A percentile compares a stretch with the other conserved stretches of the same genome.
These are phyloP conservation scores for Acleris cristana DNA, from an alignment of 2,888 invertebrate genomes.

Conservation along the genomic window DNA sequence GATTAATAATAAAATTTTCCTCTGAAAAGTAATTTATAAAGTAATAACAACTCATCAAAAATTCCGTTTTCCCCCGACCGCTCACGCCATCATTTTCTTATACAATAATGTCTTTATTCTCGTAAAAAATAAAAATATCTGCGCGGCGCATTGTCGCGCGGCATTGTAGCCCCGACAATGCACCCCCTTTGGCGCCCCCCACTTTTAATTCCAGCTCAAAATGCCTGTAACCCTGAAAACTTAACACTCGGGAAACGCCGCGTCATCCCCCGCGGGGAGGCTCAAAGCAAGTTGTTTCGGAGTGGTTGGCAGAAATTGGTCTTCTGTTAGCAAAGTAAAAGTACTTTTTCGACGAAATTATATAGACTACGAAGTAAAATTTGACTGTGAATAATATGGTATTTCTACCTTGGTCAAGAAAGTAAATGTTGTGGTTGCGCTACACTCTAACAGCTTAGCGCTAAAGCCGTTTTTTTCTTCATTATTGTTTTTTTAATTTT, in stretches of 20 bases:
- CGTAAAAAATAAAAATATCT: constrained; percentile 27
- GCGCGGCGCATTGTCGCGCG: constrained; percentile 16
- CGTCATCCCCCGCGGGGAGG: constrained; percentile 2
- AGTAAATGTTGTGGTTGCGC: too few relatives aligned
- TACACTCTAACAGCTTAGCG: too few relatives aligned
- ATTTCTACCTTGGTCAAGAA: too few relatives aligned
- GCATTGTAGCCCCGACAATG: constrained; percentile 12
- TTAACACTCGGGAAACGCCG: constrained; percentile 26
- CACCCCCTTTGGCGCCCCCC: constrained; percentile 1
- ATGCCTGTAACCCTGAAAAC: constrained; percentile 31
- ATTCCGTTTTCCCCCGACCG: constrained; percentile 15
- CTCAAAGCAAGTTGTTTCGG: constrained; percentile 19
- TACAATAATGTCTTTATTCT: constrained; percentile 31
- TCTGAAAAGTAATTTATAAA: constrained; percentile 14
- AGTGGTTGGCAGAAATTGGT: constrained; percentile 12
- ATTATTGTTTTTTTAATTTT: too few relatives aligned
- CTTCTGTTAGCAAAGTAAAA: background rate
- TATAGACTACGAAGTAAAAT: too few relatives aligned
- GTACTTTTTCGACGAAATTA: background rate
- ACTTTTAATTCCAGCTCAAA: constrained; percentile 23
- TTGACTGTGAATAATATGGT: too few relatives aligned
- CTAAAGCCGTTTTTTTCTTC: too few relatives aligned
- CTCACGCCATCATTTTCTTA: constrained; percentile 22
- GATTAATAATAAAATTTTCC: constrained; percentile 5
- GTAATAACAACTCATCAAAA: constrained; percentile 33